Base-by-base conservation (phyloP, 2,113 vertebrate genomes). In the Takifugu flavidus region DNA sequence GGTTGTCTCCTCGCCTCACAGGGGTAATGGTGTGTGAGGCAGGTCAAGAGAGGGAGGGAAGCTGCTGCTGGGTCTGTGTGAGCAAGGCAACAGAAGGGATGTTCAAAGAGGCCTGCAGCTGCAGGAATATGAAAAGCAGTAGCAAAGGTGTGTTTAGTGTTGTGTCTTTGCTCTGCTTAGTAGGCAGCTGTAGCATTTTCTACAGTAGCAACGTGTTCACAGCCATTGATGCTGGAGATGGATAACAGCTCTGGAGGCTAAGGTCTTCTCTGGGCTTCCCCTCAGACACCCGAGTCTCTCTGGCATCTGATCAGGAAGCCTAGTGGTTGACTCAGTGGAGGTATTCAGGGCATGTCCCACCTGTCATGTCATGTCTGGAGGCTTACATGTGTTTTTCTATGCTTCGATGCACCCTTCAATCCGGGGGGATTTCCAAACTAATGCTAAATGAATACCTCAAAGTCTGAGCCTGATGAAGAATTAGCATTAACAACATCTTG, bases 11-110 rank as follows among this genome's bases (percentile, higher is more conserved):
- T 85, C 74, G 70, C 72, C 65, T 86, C 82, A 87, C 80, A 76
- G 70, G 82, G 80, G 77, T 88, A 90, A 89, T 87, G 83, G 81
- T 66, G 77, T 88, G 86, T 83, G 84, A 89, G 87, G 82, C 77
- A 87, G 82, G 75, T 76, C 28, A 56, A 74, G 75, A 70, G 65
- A 73, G 67, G 65, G 72, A 57, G 68, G 70, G 78, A 54, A 69
- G 77, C 65, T 74, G 71, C 25, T 3, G 34, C 34, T 6, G 20
- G 20, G 20, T 39, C 34, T 11, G 34, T 11, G 34, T 6, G 34
- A 11, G 7, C 2, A 39, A 8, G 34, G 34, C 11, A 39, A 6
- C 34, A 10, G 34, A 11, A 39, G 0, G 11, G 34, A 39, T 8
- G 34, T 10, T 2, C 34, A 20, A 20, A 20, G 20, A 39, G 34